Evolutionary conservation across 2,113 vertebrate genomes (phyloP), one percentile per base, ranked within the genome.

Genomic region (Anthoscopus minutus): DNA sequence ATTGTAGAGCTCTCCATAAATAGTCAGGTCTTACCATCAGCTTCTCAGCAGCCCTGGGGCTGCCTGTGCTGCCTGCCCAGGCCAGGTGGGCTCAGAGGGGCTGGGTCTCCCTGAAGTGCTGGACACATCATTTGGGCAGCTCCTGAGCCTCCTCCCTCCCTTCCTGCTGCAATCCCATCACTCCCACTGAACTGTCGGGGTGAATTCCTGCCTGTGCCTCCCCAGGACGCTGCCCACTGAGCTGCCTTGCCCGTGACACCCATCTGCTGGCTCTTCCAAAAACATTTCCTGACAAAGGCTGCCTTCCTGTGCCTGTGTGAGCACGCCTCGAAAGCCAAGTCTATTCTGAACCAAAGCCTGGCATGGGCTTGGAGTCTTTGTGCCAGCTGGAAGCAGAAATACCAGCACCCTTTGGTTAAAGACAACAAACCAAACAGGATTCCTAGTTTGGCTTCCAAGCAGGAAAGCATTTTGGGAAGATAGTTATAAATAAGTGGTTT

Each of bases 401-500:
- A 61, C 65, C 45, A 1, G 94, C 86, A 95, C 95, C 85, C 94
- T 96, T 96, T 96, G 92, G 92, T 97, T 96, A 94, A 95, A 95
- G 93, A 93, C 89, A 96, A 96, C 95, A 97, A 96, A 94, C 95
- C 95, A 96, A 96, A 95, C 76, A 93, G 94, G 72, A 93, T 96
- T 96, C 96, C 93, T 88, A 93, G 80, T 65, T 92, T 96, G 80
- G 88, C 92, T 95, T 94, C 88, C 90, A 93, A 93, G 85, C 88
- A 81, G 85, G 90, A 81, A 93, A 88, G 94, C 87, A 64, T 97
- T 96, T 96, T 0, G 35, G 80, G 93, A 96, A 96, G 94, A 90
- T 95, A 83, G 94, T 96, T 97, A 96, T 94, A 96, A 94, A 96
- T 95, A 96, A 94, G 86, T 86, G 92, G 88, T 92, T 95, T 92